These are phyloP conservation scores for Mormyrus iriodes DNA, from an alignment of 2,113 vertebrate species.

Conservation along the genomic window DNA sequence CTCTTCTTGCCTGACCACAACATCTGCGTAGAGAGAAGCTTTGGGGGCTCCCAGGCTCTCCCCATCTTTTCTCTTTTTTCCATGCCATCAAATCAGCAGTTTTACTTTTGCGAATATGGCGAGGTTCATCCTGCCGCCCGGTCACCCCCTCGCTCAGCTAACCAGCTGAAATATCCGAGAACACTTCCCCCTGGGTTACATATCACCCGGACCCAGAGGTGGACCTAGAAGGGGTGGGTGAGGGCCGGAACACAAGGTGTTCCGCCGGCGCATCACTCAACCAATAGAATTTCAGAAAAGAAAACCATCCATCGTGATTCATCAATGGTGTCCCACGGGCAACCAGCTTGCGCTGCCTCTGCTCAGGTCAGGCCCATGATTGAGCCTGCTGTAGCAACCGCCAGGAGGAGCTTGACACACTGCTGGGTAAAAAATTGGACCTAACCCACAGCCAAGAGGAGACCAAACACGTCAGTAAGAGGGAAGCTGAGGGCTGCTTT, in stretches of 20 bases:
- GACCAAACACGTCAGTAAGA: not conserved
- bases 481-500: not conserved
- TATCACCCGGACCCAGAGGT: too few relatives aligned
- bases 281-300: not conserved
- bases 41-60: too few relatives aligned
- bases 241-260: too few relatives aligned
- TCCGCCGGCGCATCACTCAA: not conserved
- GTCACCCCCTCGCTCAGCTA: too few relatives aligned
- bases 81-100: not conserved
- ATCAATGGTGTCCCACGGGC: not conserved
- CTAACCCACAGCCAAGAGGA: not conserved
- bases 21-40: not conserved
- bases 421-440: conserved; percentile 1
- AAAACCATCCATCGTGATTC: not conserved
- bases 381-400: not conserved
- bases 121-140: too few relatives aligned
- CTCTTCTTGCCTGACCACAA: not conserved
- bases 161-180: too few relatives aligned
- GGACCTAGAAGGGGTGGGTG: too few relatives aligned
- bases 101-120: not conserved
- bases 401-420: not conserved
- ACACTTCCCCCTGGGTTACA: too few relatives aligned
- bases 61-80: not conserved
- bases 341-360: not conserved
- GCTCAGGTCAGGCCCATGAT: not conserved